phyloP scores from a whole-genome alignment of 2,888 invertebrate genomes.

The Xestia sexstrigata region DNA sequence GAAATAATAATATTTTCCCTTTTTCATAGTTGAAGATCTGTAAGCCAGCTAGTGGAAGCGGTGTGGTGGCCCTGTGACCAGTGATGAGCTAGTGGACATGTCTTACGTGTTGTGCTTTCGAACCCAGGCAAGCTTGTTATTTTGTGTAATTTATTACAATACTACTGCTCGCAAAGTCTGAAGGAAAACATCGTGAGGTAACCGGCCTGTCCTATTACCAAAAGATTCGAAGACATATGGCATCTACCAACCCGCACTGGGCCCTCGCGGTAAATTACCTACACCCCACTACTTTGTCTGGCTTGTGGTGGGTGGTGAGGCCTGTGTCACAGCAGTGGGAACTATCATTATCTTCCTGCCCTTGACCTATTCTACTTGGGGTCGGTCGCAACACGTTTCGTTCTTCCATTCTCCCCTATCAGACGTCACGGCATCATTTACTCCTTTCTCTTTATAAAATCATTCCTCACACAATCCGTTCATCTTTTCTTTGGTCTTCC shows the following conservation, averaged over 20 bases:
- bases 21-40: not conserved
- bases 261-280: no score
- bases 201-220: not conserved
- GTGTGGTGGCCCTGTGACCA: not conserved
- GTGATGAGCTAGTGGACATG: no score
- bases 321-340: not conserved
- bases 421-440: no score
- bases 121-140: not conserved
- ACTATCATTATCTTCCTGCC: no score
- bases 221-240: not conserved
- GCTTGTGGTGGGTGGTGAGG: no score
- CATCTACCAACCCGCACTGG: not conserved
- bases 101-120: no score
- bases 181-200: not conserved
- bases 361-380: no score
- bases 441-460: no score
- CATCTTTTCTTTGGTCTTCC: no score
- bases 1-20: not conserved
- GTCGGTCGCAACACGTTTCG: no score
- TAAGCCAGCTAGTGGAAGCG: not conserved
- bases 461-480: no score
- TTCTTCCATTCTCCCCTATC: no score
- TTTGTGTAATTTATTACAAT: not conserved
- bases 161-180: not conserved
- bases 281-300: not conserved